Evolutionary conservation across 2,888 invertebrate species (phyloP), one percentile per base, ranked within the genome.

Genomic region (Colletes collaris): DNA sequence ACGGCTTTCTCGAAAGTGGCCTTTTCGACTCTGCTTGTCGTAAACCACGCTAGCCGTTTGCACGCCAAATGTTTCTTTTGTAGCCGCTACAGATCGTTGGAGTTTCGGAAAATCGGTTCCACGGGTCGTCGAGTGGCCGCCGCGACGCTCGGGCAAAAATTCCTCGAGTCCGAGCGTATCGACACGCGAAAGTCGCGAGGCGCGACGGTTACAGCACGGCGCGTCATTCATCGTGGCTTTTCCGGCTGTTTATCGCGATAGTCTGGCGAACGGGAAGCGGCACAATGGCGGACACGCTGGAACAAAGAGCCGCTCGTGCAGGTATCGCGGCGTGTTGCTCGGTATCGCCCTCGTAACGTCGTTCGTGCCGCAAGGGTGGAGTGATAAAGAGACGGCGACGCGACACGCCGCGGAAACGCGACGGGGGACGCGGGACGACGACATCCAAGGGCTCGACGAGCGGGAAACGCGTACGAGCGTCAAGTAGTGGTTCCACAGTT

Each of bases 171-270:
- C 40, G 19, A 46, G 56, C 59, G 69, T 80, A 83, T 76, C 59
- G 84, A 76, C 63, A 58, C 71, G 67, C 59, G 52, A 63, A 59
- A 66, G 63, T 75, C 64, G 84, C 72, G 79, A 76, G 70, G 71
- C 66, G 76, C 74, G 55, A 62, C 72, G 75, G 59, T 44, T 69
- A 74, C 76, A 80, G 71, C 75, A 75, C 79, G 81, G 63, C 76
- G 81, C 86, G 86, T 88, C 89, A 85, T 89, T 86, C 88, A 87
- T 86, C 86, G 77, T 83, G 86, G 88, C 87, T 88, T 89, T 89
- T 89, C 89, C 89, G 89, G 89, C 86, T 89, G 89, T 89, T 89
- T 89, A 89, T 89, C 89, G 89, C 87, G 89, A 88, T 89, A 89
- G 85, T 89, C 85, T 88, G 83, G 87, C 83, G 84, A 89, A 87